Conservation (phyloP, 2,888 invertebrate species). For the Dynastes tityus region DNA sequence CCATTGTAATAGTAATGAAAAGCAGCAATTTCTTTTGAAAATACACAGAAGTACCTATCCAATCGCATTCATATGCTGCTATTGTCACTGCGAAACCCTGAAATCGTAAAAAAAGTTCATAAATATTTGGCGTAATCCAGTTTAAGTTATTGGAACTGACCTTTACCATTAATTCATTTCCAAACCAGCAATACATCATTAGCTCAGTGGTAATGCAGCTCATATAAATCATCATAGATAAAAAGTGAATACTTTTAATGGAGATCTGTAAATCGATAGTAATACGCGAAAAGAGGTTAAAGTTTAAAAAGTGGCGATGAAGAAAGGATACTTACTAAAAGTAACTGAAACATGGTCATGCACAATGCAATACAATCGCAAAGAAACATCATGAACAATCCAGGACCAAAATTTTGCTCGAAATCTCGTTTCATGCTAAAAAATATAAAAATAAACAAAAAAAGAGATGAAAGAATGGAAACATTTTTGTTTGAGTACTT, state of each 20-base stretch:
- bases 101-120: not conserved
- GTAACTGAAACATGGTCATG: conserved; percentile 9
- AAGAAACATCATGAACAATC: not conserved
- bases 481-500: no score
- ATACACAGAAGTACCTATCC: not conserved
- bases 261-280: not conserved
- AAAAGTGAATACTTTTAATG: conserved; percentile 5
- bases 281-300: not conserved
- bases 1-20: not conserved
- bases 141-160: not conserved
- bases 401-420: not conserved
- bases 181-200: conserved; percentile 8
- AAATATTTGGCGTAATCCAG: no score
- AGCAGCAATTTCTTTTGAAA: conserved; percentile 3
- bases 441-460: not conserved
- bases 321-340: not conserved
- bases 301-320: not conserved
- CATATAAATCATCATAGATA: not conserved
- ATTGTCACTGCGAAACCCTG: not conserved
- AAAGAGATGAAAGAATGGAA: no score
- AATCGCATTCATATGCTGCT: conserved; percentile 6
- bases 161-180: not conserved
- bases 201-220: not conserved
- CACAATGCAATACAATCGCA: not conserved
- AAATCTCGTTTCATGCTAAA: not conserved